phyloP scores from a whole-genome alignment of 2,888 invertebrate species.

The Artemia sinica region DNA sequence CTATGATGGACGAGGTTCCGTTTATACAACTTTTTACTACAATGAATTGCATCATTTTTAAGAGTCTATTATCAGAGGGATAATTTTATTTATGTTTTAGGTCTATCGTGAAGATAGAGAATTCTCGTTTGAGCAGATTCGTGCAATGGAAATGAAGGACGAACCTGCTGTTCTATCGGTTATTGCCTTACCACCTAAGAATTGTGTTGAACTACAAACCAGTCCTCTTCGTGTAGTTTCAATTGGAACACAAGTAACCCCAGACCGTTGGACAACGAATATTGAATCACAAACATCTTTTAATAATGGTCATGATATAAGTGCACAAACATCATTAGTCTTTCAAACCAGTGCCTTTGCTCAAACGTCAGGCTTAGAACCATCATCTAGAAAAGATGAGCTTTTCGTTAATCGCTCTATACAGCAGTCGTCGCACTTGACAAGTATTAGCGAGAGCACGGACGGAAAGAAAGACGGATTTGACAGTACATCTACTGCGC shows the following conservation, averaged over 20 bases:
- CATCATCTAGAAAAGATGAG: neutral
- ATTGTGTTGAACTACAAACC: neutral
- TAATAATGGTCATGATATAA: neutral
- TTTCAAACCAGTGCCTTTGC: neutral
- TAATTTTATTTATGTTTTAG: too few relatives aligned
- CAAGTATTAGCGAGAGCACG: neutral
- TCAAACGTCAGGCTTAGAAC: neutral
- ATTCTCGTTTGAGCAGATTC: too few relatives aligned
- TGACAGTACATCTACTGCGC: neutral
- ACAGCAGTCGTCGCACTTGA: neutral
- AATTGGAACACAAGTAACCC: slow-evolving; percentile 7
- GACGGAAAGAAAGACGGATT: neutral
- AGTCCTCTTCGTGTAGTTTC: slow-evolving; percentile 2
- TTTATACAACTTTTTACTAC: too few relatives aligned
- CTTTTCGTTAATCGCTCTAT: neutral
- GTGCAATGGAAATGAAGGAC: too few relatives aligned
- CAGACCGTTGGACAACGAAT: neutral
- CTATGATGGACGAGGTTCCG: too few relatives aligned
- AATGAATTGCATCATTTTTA: too few relatives aligned
- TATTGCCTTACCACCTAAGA: too few relatives aligned
- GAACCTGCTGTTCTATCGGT: too few relatives aligned
- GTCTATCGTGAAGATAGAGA: too few relatives aligned
- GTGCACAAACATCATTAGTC: slow-evolving; percentile 2
- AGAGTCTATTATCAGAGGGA: too few relatives aligned
- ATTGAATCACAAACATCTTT: neutral